phyloP scores from a whole-genome alignment of 2,797 vertebrate genomes.

The Falco peregrinus region DNA sequence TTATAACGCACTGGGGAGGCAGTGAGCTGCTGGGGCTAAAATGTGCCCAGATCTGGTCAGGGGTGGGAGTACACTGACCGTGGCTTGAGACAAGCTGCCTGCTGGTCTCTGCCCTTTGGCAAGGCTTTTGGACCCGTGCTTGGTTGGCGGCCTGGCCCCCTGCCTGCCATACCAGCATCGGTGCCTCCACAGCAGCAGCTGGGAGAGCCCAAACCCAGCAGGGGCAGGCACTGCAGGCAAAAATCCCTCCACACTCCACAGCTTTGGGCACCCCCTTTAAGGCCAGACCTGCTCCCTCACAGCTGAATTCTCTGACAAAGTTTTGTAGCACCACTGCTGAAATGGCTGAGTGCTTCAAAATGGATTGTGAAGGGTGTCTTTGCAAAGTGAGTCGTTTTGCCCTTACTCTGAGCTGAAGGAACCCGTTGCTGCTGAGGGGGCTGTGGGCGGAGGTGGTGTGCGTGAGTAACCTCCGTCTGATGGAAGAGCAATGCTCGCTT shows the following conservation, averaged over 20 bases:
- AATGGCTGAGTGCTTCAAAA: accelerated
- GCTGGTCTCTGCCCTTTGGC: neutral
- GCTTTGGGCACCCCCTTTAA: neutral
- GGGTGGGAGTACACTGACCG: neutral
- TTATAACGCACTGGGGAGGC: too few relatives aligned
- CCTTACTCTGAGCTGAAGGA: neutral
- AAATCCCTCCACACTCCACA: accelerated
- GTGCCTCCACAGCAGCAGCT: neutral
- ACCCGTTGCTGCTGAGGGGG: accelerated
- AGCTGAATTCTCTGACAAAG: neutral
- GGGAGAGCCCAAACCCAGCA: neutral
- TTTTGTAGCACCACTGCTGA: neutral
- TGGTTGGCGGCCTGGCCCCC: accelerated
- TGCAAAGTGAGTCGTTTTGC: neutral
- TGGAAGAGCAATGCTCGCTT: neutral
- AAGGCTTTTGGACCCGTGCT: accelerated
- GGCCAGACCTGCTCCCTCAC: accelerated
- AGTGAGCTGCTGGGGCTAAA: neutral
- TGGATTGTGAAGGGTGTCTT: accelerated
- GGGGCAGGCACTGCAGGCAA: accelerated
- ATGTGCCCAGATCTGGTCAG: accelerated
- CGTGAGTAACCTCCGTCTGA: neutral
- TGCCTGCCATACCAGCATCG: accelerated
- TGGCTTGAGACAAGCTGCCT: neutral
- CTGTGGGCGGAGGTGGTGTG: neutral